Conservation (phyloP, 2,888 invertebrate species). For the Caenorhabditis japonica region DNA sequence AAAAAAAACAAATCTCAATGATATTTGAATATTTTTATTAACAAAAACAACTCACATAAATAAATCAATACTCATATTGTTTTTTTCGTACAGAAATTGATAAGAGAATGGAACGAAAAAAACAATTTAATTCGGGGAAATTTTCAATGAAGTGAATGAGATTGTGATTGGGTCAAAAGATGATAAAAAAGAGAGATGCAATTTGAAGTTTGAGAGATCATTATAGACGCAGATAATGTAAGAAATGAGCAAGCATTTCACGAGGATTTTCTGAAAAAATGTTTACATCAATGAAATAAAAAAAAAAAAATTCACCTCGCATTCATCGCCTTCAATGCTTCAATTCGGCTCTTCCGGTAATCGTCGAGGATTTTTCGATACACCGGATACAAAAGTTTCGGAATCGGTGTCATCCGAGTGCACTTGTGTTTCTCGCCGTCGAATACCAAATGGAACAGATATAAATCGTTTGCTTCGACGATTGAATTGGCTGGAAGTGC, state of each 20-base stretch:
- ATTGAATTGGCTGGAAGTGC: slow-evolving; percentile 4
- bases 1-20: no score
- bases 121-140: not conserved
- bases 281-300: not conserved
- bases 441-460: slow-evolving; percentile 33
- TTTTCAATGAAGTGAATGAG: not conserved
- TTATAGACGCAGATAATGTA: not conserved
- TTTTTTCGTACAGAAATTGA: not conserved
- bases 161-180: slow-evolving; percentile 2
- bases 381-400: slow-evolving; percentile 28
- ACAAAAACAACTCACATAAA: not conserved
- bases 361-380: slow-evolving; percentile 41
- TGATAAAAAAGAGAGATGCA: not conserved
- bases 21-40: no score
- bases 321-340: no score
- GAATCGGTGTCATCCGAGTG: slow-evolving; percentile 45
- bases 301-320: no score
- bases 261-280: no score
- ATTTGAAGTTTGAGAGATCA: not conserved
- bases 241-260: no score
- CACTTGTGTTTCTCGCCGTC: slow-evolving; percentile 11
- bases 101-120: not conserved
- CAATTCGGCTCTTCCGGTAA: slow-evolving; percentile 19
- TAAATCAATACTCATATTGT: not conserved
- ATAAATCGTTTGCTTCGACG: slow-evolving; percentile 25